Percentiles rank a stretch among this genome's conserved stretches.
Evolutionary conservation across 2,888 invertebrate species (phyloP).

Genomic region (Hirtodrosophila cameraria): DNA sequence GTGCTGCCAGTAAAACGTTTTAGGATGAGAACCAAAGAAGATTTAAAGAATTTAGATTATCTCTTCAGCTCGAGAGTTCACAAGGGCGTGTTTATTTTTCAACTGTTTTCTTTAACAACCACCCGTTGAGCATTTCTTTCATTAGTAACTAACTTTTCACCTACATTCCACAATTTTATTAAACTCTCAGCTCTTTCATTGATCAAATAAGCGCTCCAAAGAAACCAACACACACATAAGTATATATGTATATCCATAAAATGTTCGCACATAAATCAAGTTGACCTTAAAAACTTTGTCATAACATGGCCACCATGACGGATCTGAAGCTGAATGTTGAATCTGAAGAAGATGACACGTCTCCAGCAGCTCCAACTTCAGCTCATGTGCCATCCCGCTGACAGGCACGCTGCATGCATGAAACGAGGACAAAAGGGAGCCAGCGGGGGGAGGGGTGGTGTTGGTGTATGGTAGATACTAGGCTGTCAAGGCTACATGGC

Average conservation of each 20-base stretch:
- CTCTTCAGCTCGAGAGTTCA: too few species aligned
- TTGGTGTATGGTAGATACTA: too few species aligned
- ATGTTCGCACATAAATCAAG: conserved; percentile 71
- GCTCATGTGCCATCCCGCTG: conserved; percentile 16
- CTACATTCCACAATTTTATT: conserved; percentile 19
- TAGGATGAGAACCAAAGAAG: too few species aligned
- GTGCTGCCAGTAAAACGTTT: too few species aligned
- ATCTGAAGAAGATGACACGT: conserved; percentile 9
- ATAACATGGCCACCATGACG: conserved; percentile 54
- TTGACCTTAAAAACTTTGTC: conserved; percentile 72
- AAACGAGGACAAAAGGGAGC: neutral
- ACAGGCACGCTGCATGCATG: conserved; percentile 15
- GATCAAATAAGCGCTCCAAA: conserved; percentile 17
- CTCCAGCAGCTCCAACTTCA: neutral
- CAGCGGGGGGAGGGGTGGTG: neutral
- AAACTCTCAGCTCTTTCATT: conserved; percentile 3
- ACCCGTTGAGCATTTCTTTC: neutral
- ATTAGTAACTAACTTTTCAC: conserved; percentile 7
- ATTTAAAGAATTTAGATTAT: too few species aligned
- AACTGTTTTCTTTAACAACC: neutral
- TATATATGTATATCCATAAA: conserved; percentile 29
- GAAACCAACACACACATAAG: conserved; percentile 22
- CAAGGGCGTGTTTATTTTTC: neutral
- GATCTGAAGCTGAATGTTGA: conserved; percentile 4
- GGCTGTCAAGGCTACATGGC: conserved; percentile 59